Base-by-base conservation (phyloP, 1,140 invertebrate species). In the Planococcus citri region DNA sequence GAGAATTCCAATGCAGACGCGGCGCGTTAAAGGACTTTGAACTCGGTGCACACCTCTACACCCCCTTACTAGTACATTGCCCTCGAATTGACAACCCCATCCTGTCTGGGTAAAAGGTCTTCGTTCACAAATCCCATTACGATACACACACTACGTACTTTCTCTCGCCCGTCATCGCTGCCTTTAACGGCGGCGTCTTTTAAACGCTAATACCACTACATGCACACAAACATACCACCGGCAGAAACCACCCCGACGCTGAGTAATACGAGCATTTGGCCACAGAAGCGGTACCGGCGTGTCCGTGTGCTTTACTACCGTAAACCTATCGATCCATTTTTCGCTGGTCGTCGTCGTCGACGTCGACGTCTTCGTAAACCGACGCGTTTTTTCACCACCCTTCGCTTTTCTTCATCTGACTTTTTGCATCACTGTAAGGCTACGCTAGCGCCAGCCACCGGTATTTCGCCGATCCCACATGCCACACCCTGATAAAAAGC, bases 101-200 rank as follows among this genome's bases (percentile, higher is more conserved):
- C 41, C 41, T 51, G 41, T 51, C 41, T 51, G n/a, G n/a, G n/a
- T 51, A 20, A 51, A 51, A 51, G 41, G 41, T 51, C 41, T 51
- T 51, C 41, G 41, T 51, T 51, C 41, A 51, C 41, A 51, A 51
- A 51, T 51, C 41, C 41, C 41, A 51, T 51, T 51, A 51, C 41
- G 33, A 14, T 51, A 51, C 41, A 14, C 14, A 37, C n/a, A 51
- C 12, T n/a, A 51, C 41, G 2, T 20, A 20, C 41, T 33, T 33
- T 6, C 29, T 12, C 12, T 33, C 29, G 29, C 12, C n/a, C 29
- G 29, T 33, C 29, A n/a, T n/a, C n/a, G n/a, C n/a, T n/a, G n/a
- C n/a, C n/a, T n/a, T n/a, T n/a, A n/a, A n/a, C n/a, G n/a, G n/a
- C n/a, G n/a, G n/a, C n/a, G n/a, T n/a, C n/a, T n/a, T n/a, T n/a